Evolutionary conservation across 1,140 invertebrate species (phyloP).

Genomic region (Dermatophagoides farinae): DNA sequence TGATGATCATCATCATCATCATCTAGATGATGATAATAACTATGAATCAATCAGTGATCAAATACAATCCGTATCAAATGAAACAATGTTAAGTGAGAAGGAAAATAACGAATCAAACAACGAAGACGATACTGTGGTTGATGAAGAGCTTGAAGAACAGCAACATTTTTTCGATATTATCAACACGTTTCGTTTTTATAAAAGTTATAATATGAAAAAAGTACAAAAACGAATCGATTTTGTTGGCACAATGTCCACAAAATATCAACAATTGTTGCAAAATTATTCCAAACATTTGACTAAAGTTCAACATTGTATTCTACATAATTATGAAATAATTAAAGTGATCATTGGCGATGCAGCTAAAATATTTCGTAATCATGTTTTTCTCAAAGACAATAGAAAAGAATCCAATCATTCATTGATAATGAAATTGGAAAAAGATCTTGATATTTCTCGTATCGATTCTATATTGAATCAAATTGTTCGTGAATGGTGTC

Average conservation of each 20-base stretch:
- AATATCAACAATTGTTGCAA: slow-evolving; percentile 49
- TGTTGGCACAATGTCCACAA: slow-evolving; percentile 37
- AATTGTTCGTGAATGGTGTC: slow-evolving; percentile 84
- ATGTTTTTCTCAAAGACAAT: slow-evolving; percentile 26
- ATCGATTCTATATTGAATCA: slow-evolving; percentile 83
- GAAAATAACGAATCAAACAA: no score
- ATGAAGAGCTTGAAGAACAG: slow-evolving; percentile 35
- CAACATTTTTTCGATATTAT: slow-evolving; percentile 55
- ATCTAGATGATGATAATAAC: no score
- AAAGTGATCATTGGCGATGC: slow-evolving; percentile 59
- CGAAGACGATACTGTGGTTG: no score
- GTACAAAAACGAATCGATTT: slow-evolving; percentile 51
- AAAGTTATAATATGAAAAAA: slow-evolving; percentile 30
- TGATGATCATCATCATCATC: no score
- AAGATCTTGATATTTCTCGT: slow-evolving; percentile 45
- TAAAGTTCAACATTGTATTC: slow-evolving; percentile 50
- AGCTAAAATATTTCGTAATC: slow-evolving; percentile 60
- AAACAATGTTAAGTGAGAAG: no score
- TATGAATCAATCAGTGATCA: no score
- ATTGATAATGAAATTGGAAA: slow-evolving; percentile 8
- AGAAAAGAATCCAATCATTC: not conserved
- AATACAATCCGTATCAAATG: no score
- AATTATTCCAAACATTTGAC: slow-evolving; percentile 54
- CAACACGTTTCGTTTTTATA: slow-evolving; percentile 55
- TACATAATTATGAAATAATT: slow-evolving; percentile 62